phyloP scores from a whole-genome alignment of 1,140 invertebrate genomes.

The Psilanteris sp. region DNA sequence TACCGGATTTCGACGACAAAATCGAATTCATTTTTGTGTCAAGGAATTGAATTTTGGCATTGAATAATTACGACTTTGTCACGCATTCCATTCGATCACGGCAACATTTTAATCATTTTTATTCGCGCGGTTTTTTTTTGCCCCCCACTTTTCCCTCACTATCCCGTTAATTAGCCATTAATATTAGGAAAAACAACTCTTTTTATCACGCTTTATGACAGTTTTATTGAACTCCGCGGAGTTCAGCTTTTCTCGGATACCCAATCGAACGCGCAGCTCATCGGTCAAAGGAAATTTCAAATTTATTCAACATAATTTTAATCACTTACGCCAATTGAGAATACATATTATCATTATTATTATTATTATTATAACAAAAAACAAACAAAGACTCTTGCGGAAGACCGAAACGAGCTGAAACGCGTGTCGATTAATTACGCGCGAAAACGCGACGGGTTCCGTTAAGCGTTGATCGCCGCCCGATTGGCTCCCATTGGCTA shows the following conservation, averaged over 20 bases:
- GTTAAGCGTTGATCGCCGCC: constrained; percentile 4
- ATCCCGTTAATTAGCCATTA: too few relatives aligned
- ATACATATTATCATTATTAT: too few relatives aligned
- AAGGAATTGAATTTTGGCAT: constrained; percentile 44
- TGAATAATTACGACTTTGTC: neutral
- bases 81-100: too few relatives aligned
- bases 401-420: too few relatives aligned
- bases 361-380: too few relatives aligned
- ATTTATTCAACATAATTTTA: neutral
- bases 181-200: too few relatives aligned
- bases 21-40: constrained; percentile 7
- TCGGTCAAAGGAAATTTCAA: neutral
- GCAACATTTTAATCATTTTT: too few relatives aligned
- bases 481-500: constrained; percentile 11
- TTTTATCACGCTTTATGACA: neutral
- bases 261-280: too few relatives aligned
- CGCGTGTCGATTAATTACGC: too few relatives aligned
- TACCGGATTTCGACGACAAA: neutral
- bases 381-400: too few relatives aligned
- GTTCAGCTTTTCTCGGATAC: neutral
- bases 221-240: neutral
- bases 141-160: neutral
- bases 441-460: constrained; percentile 24
- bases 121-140: too few relatives aligned
- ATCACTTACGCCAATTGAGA: too few relatives aligned